Evolutionary conservation across 92 coral and sea anemone species (phyloP), one percentile per base, ranked within the genome.

Genomic region (Pocillopora meandrina): DNA sequence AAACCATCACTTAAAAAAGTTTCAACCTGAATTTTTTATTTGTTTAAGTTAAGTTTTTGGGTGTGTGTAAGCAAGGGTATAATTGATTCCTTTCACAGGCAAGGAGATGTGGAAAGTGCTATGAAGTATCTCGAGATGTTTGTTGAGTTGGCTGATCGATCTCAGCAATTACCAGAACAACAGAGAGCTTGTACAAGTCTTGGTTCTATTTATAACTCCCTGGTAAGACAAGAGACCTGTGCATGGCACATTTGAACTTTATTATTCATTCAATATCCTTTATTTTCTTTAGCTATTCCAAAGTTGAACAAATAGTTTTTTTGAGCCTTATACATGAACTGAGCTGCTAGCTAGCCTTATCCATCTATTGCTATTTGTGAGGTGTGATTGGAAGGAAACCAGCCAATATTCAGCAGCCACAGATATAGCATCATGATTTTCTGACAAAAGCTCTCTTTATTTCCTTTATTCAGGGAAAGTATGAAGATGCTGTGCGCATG

Each of bases 121-220:
- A 90, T 97, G 89, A 94, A 97, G 85, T 93, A 92, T 86, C 82
- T 97, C 56, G 99, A 97, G 84, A 92, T 93, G 90, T 97, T 97
- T 86, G 99, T 97, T 20, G 99, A 94, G 67, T 87, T 97, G 74
- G 98, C 99, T 14, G 98, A 97, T 86, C 91, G 95, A 82, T 93
- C 98, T 59, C 81, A 93, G 36, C 93, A 97, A 83, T 81, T 91
- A 34, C 95, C 92, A 82, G 99, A 97, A 71, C 99, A 97, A 65
- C 99, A 94, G 83, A 94, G 86, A 79, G 99, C 99, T 18, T 97
- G 99, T 79, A 87, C 88, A 58, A 89, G 98, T 15, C 94, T 97
- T 75, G 99, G 99, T n/a, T 93, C 92, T 58, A 97, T 97, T 78
- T 93, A 94, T 65, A 97, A 97, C 85, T 89, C 98, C 60, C 87